Evolutionary conservation across 2,113 vertebrate genomes (phyloP).

Genomic region (Mustelus asterias): DNA sequence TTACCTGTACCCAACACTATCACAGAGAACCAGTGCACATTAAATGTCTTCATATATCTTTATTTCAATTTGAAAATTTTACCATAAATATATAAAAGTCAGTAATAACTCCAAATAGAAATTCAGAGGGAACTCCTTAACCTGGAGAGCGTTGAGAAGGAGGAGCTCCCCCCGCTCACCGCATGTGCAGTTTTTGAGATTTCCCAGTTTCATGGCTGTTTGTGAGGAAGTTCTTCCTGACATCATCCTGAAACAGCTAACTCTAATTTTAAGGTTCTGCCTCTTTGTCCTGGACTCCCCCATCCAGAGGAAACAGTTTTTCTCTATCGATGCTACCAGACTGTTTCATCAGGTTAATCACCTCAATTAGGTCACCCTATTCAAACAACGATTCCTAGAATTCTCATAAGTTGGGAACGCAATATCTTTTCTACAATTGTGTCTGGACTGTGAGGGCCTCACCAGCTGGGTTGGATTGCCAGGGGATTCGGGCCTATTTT

Average conservation of each 20-base stretch:
- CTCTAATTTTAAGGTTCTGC: background rate
- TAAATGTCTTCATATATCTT: background rate
- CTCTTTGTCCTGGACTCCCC: background rate
- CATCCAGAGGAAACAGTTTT: background rate
- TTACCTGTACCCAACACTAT: background rate
- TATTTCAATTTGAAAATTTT: background rate
- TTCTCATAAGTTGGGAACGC: background rate
- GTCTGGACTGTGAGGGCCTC: background rate
- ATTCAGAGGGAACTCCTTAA: background rate
- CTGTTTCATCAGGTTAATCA: background rate
- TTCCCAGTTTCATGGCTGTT: background rate
- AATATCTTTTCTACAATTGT: background rate
- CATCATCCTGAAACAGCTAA: background rate
- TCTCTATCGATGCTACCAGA: background rate
- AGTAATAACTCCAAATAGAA: no score
- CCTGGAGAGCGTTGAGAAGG: background rate
- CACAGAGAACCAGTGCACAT: background rate
- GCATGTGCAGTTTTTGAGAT: background rate
- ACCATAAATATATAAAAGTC: background rate
- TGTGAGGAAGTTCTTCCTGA: background rate
- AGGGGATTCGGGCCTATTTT: background rate
- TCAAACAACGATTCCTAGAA: background rate
- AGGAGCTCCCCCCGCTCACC: background rate
- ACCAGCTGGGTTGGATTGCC: background rate
- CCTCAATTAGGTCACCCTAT: background rate